Evolutionary conservation across 2,797 vertebrate genomes (phyloP).

Genomic region (Eulemur rubriventer): DNA sequence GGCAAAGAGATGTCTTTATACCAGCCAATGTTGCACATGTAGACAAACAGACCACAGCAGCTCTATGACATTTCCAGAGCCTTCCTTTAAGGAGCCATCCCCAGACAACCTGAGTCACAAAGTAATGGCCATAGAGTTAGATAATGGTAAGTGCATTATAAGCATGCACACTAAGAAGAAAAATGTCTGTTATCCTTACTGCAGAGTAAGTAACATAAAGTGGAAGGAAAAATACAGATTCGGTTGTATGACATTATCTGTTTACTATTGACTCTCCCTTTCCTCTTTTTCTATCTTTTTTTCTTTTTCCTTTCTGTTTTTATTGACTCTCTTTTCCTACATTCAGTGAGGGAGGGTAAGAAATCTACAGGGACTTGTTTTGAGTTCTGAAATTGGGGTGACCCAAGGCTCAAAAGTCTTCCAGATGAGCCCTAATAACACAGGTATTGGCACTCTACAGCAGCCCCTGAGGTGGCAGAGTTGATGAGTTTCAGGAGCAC

Average conservation of each 20-base stretch:
- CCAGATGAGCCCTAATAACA: not conserved
- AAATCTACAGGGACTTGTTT: not conserved
- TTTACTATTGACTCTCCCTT: not conserved
- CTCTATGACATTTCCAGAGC: not conserved
- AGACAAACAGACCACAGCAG: not conserved
- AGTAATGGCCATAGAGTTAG: not conserved
- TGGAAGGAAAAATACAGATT: not conserved
- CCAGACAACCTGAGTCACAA: not conserved
- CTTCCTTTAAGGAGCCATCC: not conserved
- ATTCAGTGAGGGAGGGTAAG: not conserved
- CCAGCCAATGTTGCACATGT: not conserved
- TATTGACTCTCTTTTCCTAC: not conserved
- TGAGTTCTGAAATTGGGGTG: not conserved
- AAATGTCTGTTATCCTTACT: not conserved
- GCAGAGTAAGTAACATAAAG: not conserved
- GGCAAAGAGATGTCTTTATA: slow-evolving; percentile 23
- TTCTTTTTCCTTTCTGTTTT: not conserved
- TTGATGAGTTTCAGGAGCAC: not conserved
- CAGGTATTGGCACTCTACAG: accelerated
- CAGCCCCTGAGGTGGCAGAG: not conserved
- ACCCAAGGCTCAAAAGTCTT: not conserved
- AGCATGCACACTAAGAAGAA: not conserved
- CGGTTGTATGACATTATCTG: not conserved
- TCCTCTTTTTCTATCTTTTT: not conserved
- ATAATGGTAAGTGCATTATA: not conserved